phyloP scores from a whole-genome alignment of 1,140 invertebrate genomes.

The Gonioctena quinquepunctata region DNA sequence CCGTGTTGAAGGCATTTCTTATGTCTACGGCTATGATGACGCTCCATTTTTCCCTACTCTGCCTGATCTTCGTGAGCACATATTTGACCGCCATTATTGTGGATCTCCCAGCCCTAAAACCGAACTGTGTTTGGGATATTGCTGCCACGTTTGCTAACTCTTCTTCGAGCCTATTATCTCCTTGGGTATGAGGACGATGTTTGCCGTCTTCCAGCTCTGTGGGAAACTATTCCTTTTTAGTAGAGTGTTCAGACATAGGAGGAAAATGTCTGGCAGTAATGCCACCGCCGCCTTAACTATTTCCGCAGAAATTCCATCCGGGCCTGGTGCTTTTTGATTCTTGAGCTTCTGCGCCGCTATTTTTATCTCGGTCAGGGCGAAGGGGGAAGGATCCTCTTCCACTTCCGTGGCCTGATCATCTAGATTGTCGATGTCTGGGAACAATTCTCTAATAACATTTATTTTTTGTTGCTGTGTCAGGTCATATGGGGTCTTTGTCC shows the following conservation, averaged over 20 bases:
- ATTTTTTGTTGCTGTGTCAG: neutral
- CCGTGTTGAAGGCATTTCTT: too few relatives aligned
- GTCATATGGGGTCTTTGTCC: neutral
- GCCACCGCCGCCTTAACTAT: neutral
- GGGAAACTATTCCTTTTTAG: neutral
- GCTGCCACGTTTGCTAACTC: conserved; percentile 2
- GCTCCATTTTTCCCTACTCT: neutral
- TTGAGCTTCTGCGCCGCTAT: too few relatives aligned
- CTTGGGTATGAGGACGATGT: neutral
- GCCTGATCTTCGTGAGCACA: neutral
- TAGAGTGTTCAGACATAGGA: neutral
- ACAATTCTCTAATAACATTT: neutral
- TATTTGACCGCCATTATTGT: neutral
- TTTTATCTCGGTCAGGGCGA: too few relatives aligned
- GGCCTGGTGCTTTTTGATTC: too few relatives aligned
- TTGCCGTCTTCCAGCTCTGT: neutral
- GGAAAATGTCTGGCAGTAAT: neutral
- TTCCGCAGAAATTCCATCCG: neutral
- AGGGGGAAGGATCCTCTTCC: neutral
- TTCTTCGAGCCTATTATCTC: conserved; percentile 16
- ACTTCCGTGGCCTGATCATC: neutral
- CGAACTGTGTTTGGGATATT: conserved; percentile 10
- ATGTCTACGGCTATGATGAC: neutral
- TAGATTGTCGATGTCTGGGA: neutral
- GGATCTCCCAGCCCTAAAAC: conserved; percentile 3